These are phyloP conservation scores for Drosophila neotestacea DNA, from an alignment of 2,888 invertebrate genomes.

Conservation along the genomic window DNA sequence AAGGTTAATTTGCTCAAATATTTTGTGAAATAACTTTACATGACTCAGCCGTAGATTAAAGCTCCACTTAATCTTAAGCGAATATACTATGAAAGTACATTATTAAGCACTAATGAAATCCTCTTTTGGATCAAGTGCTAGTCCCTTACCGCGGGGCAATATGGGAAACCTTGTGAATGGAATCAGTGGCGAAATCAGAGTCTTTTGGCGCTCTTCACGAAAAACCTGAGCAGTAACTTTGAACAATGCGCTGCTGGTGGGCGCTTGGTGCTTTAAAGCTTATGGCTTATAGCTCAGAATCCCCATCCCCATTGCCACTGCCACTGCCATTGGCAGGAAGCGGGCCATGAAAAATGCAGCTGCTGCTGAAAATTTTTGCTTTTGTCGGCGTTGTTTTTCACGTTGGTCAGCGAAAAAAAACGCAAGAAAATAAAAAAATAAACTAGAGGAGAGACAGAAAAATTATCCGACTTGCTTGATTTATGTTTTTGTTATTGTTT, in stretches of 20 bases:
- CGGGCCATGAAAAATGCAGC: constrained; percentile 63
- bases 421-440: constrained; percentile 9
- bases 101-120: constrained; percentile 28
- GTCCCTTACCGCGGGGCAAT: neutral
- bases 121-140: constrained; percentile 33
- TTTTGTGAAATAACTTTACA: constrained; percentile 1
- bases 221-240: constrained; percentile 22
- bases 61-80: constrained; percentile 10
- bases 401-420: constrained; percentile 52
- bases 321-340: constrained; percentile 34
- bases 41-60: constrained; percentile 7
- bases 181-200: constrained; percentile 47
- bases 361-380: constrained; percentile 51
- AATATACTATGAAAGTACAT: constrained; percentile 9
- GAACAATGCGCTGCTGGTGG: constrained; percentile 38
- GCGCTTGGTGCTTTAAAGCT: constrained; percentile 50
- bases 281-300: constrained; percentile 53
- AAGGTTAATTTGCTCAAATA: neutral
- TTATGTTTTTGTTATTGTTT: constrained; percentile 79
- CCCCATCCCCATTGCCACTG: constrained; percentile 6
- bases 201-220: constrained; percentile 42
- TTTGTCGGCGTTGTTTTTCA: constrained; percentile 54
- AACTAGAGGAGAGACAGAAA: constrained; percentile 30
- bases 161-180: constrained; percentile 2
- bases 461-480: constrained; percentile 70